Base-by-base conservation (phyloP, 2,888 invertebrate genomes). In the Hirtodrosophila duncani region DNA sequence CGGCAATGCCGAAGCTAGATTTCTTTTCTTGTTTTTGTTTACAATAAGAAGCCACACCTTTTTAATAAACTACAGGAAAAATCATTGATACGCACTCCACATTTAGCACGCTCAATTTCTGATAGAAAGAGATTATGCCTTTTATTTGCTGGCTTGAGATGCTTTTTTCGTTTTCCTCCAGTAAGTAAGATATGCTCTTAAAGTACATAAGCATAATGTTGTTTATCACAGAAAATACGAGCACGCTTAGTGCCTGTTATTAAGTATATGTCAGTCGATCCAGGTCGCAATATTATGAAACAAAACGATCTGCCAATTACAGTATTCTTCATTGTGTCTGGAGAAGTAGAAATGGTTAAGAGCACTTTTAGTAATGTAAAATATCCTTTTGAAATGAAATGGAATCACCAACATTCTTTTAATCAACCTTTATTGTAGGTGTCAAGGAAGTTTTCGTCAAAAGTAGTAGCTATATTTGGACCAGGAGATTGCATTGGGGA, bases 321-420 rank as follows among this genome's bases (percentile, higher is more conserved):
- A 0, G 79, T 92, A 33, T 92, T 91, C 82, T 92, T 91, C 81
- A 88, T 93, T 33, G 85, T 92, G 3, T 87, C 88, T 0, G 93
- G 93, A 2, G 89, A 90, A 72, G 87, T 89, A 7, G 68, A 75
- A 20, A 63, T 82, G 29, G 49, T 67, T 1, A 58, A 59, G 30
- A 46, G 4, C 3, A 21, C 45, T 0, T 77, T 74, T 23, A 83
- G 83, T 17, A 77, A 82, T 66, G 75, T 81, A 55, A 49, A 39
- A 6, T 11, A 2, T 38, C 5, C 9, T 1, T 1, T 23, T 20
- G 7, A 13, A 3, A 17, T 3, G 9, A 31, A 1, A 6, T 1
- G n/a, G 1, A 5, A 45, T 24, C 16, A 2, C 2, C 18, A 11
- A 9, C 8, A 8, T 11, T 24, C 2, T 39, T 3, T 7, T 6